phyloP scores from a whole-genome alignment of 2,797 vertebrate species.

The Clarias platycephalus region DNA sequence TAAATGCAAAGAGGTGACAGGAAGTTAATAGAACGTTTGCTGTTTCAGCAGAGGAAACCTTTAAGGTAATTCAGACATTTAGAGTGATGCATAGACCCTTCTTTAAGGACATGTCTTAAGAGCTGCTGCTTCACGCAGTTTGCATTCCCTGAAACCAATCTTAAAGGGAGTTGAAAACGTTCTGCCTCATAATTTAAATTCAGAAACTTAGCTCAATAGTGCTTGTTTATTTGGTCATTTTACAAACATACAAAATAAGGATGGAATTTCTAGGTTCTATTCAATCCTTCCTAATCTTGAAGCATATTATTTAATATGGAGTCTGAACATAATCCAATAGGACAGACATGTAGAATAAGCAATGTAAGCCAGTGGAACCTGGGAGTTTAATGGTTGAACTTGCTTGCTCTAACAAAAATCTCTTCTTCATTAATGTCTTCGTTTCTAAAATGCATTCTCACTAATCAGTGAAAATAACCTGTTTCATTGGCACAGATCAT shows the following conservation, averaged over 20 bases:
- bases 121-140: conserved; percentile 2
- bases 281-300: background rate
- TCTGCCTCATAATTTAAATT: conserved; percentile 22
- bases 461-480: background rate
- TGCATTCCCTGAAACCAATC: conserved; percentile 9
- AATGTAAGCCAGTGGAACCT: background rate
- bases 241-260: conserved; percentile 1
- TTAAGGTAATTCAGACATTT: conserved; percentile 39
- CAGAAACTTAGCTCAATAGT: conserved; percentile 12
- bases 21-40: conserved; percentile 34
- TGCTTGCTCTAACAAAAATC: background rate
- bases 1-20: conserved; percentile 40
- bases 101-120: conserved; percentile 37
- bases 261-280: background rate
- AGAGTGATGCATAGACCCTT: conserved; percentile 17
- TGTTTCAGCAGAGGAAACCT: conserved; percentile 41
- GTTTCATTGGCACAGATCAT: background rate
- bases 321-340: background rate
- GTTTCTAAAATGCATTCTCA: background rate
- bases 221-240: conserved; percentile 19
- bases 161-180: conserved; percentile 10
- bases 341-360: background rate
- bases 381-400: background rate
- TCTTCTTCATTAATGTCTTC: background rate
- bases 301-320: background rate